phyloP scores from a whole-genome alignment of 1,140 invertebrate species.

The Cotesia glomerata region DNA sequence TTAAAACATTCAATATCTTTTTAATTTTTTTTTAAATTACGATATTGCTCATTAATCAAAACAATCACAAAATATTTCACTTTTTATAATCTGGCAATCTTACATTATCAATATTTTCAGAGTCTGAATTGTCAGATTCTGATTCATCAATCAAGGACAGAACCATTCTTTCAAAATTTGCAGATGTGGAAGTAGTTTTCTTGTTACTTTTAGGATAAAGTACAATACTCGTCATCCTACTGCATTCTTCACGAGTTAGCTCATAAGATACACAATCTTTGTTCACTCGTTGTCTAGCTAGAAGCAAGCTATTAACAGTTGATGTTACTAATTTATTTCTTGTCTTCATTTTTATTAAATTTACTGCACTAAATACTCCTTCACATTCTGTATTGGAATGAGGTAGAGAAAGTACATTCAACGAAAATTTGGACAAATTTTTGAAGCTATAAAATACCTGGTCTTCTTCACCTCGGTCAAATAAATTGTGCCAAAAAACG shows the following conservation, averaged over 20 bases:
- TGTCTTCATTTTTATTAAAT: constrained; percentile 24
- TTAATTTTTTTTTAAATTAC: no score
- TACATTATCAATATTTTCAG: no score
- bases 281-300: constrained; percentile 19
- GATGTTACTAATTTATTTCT: constrained; percentile 24
- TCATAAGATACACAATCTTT: constrained; percentile 7
- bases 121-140: no score
- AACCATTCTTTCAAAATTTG: no score
- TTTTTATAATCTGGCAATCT: no score
- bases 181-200: no score
- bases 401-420: constrained; percentile 15
- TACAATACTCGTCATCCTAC: background rate
- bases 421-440: constrained; percentile 24
- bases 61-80: no score
- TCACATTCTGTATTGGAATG: constrained; percentile 29
- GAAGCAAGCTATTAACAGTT: constrained; percentile 16
- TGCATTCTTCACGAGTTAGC: background rate
- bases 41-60: no score
- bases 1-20: no score
- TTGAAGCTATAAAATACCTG: background rate
- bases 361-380: constrained; percentile 24
- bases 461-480: constrained; percentile 1
- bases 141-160: no score
- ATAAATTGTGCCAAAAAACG: constrained; percentile 12
- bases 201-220: background rate